phyloP scores from a whole-genome alignment of 2,113 vertebrate species.

The Hippocampus guttulatus region DNA sequence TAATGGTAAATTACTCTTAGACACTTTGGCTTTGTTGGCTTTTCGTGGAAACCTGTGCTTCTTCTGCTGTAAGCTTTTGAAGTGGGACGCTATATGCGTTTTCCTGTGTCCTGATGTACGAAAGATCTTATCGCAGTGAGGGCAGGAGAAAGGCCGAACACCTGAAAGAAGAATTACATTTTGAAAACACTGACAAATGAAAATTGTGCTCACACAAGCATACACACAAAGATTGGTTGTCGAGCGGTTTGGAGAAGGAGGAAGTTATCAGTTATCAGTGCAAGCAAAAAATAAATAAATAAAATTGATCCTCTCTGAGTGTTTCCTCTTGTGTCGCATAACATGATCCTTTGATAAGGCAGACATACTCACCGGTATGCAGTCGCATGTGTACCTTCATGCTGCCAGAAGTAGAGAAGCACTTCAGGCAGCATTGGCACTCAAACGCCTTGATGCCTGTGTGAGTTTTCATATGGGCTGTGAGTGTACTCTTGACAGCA shows the following conservation, averaged over 20 bases:
- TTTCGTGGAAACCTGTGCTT: constrained; percentile 90
- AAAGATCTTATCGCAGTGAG: constrained; percentile 97
- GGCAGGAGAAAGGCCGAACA: constrained; percentile 92
- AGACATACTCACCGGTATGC: constrained; percentile 83
- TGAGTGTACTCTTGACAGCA: constrained; percentile 96
- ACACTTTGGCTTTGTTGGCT: constrained; percentile 79
- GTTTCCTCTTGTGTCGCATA: constrained; percentile 12
- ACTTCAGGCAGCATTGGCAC: constrained; percentile 94
- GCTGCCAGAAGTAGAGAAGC: constrained; percentile 98
- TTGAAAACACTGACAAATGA: background rate
- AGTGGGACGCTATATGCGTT: constrained; percentile 94
- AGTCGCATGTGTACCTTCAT: constrained; percentile 98
- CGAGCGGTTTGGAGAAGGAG: too few relatives aligned
- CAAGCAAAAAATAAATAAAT: too few relatives aligned
- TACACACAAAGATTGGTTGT: too few relatives aligned
- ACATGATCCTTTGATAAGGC: background rate
- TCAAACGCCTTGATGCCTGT: constrained; percentile 95
- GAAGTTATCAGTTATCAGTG: too few relatives aligned
- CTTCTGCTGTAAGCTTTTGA: constrained; percentile 87
- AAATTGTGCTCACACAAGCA: background rate
- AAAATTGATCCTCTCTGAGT: background rate
- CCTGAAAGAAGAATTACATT: constrained; percentile 62
- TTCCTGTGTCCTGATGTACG: constrained; percentile 96
- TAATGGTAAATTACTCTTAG: constrained; percentile 80
- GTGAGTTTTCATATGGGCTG: constrained; percentile 97